A percentile compares a stretch with the other conserved stretches of the same genome.
Evolutionary conservation across 1,140 invertebrate species (phyloP).

Genomic region (Cydia fagiglandana): DNA sequence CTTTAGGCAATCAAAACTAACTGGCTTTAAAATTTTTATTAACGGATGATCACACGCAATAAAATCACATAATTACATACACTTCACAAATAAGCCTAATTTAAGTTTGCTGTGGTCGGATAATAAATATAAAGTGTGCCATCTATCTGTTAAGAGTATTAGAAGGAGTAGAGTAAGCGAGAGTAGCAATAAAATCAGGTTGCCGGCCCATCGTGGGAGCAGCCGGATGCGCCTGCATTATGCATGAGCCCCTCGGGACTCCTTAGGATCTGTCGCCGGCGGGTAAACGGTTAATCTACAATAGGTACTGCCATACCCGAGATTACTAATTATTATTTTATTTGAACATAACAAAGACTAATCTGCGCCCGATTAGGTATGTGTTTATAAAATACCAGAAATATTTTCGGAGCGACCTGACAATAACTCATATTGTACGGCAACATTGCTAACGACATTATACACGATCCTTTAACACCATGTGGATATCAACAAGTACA

Average conservation of each 20-base stretch:
- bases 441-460: neutral
- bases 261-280: neutral
- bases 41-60: too few relatives aligned
- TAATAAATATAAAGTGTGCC: too few relatives aligned
- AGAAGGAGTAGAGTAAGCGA: neutral
- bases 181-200: slow-evolving; percentile 1
- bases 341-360: too few relatives aligned
- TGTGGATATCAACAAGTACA: neutral
- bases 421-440: neutral
- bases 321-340: too few relatives aligned
- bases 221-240: neutral
- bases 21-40: neutral
- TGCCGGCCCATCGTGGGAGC: slow-evolving; percentile 2
- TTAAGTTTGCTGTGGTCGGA: too few relatives aligned
- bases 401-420: too few relatives aligned
- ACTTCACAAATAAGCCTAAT: too few relatives aligned
- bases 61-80: too few relatives aligned
- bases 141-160: neutral
- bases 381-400: too few relatives aligned
- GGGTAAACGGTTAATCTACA: neutral
- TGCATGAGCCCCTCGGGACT: neutral
- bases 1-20: neutral
- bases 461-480: neutral
- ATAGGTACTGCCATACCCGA: too few relatives aligned
- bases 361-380: too few relatives aligned